These are phyloP conservation scores for Urocynchramus pylzowi DNA, from an alignment of 2,113 vertebrate genomes.

Conservation along the genomic window DNA sequence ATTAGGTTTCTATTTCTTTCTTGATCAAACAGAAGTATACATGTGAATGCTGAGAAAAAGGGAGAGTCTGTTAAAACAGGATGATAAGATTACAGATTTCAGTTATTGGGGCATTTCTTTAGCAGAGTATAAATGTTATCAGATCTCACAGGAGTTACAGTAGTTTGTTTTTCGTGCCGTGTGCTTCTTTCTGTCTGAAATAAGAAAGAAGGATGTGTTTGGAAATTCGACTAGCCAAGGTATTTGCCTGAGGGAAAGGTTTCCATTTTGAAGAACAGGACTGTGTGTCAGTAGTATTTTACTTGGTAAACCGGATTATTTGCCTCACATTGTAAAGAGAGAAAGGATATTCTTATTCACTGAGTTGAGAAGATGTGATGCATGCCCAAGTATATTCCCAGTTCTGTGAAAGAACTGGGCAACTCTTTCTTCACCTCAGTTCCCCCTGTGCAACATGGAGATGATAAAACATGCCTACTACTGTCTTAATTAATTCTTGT, in stretches of 20 bases:
- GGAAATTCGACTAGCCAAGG: not conserved
- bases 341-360: not conserved
- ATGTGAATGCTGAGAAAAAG: constrained; percentile 30
- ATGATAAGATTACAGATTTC: constrained; percentile 36
- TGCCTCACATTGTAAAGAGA: not conserved
- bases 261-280: constrained; percentile 10
- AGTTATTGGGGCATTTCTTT: constrained; percentile 15
- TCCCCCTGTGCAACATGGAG: constrained; percentile 30
- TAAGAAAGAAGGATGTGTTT: constrained; percentile 39
- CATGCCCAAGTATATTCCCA: not conserved
- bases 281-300: not conserved
- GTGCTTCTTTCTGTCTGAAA: constrained; percentile 17
- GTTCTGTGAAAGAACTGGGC: not conserved
- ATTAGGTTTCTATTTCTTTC: constrained; percentile 35
- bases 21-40: constrained; percentile 16
- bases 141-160: constrained; percentile 25
- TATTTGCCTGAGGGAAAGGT: constrained; percentile 10
- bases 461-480: constrained; percentile 48
- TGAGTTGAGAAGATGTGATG: not conserved
- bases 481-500: constrained; percentile 56
- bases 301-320: not conserved
- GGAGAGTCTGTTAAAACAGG: constrained; percentile 33
- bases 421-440: constrained; percentile 35
- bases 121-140: constrained; percentile 44
- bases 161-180: not conserved